Base-by-base conservation (phyloP, 1,140 invertebrate species). In the Pseudoatta argentina region DNA sequence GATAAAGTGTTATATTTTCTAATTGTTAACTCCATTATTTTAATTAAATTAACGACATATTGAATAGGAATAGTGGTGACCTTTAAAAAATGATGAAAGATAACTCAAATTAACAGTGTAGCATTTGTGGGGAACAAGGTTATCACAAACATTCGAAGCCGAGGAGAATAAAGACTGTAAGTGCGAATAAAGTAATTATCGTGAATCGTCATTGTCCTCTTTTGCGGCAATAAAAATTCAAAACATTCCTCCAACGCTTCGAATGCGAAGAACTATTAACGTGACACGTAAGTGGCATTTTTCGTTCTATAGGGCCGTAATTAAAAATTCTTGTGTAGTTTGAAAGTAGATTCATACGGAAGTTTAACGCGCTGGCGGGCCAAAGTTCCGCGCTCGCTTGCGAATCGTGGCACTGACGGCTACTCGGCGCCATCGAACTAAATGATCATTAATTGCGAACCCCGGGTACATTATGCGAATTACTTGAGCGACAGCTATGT, bases 291-390 rank as follows among this genome's bases (percentile, higher is more conserved):
- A 83, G 69, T 83, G 79, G 79, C 79, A 39, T 83, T 83, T 83
- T 73, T 83, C 79, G 69, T 73, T 83, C 79, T 83, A 73, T 75
- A 34, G 57, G 69, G 39, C 10, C 24, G 79, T 83, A 83, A 83
- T 83, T 83, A 83, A 83, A 83, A 83, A 83, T 83, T 83, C 79
- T 83, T 83, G 69, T 48, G 69, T 75, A 75, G 69, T 83, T 83
- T 55, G 79, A 75, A 61, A 83, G 55, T 73, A 69, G 79, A 83
- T 75, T 83, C 79, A 75, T 61, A 83, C 69, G 69, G 69, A 83
- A 83, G 79, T 81, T 81, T 34, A 57, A 34, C 51, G 34, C 12
- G 21, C 51, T 27, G 48, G 77, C 63, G 51, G 21, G 2, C 66
- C 53, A 57, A 81, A 81, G 78, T 81, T 81, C 18, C 64, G 5